These are phyloP conservation scores for Hemicordylus capensis DNA, from an alignment of 2,113 vertebrate species.

Conservation along the genomic window DNA sequence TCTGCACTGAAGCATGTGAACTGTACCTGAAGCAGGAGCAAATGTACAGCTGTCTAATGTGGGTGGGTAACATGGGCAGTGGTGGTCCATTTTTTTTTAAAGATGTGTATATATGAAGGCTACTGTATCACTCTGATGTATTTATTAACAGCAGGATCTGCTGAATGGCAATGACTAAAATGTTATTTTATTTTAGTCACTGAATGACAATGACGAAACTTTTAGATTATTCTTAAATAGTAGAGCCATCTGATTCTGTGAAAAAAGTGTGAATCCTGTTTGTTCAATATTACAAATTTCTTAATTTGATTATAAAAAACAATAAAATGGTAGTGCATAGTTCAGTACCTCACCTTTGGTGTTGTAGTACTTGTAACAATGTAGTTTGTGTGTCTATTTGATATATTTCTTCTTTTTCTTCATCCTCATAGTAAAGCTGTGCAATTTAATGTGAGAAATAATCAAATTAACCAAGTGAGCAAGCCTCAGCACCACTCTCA, in stretches of 20 bases:
- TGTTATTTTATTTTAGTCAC: too few relatives aligned
- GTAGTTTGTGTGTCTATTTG: constrained; percentile 74
- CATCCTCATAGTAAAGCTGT: constrained; percentile 93
- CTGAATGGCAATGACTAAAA: not conserved
- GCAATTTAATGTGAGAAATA: not conserved
- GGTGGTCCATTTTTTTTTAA: not conserved
- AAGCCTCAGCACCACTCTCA: not conserved
- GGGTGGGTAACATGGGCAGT: not conserved
- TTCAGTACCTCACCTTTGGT: constrained; percentile 80
- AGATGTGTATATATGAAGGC: not conserved
- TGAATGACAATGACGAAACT: too few relatives aligned
- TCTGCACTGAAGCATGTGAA: not conserved
- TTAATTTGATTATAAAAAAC: not conserved
- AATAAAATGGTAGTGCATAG: not conserved
- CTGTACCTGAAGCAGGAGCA: not conserved
- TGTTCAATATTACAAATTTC: not conserved
- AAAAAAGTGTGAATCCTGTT: not conserved
- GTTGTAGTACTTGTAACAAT: constrained; percentile 82
- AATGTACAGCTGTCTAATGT: not conserved
- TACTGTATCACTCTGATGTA: not conserved
- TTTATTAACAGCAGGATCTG: not conserved
- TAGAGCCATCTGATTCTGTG: not conserved
- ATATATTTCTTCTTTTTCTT: constrained; percentile 77
- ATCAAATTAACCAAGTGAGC: not conserved
- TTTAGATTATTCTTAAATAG: not conserved